phyloP scores from a whole-genome alignment of 2,888 invertebrate genomes.

The Corbicula japonica region DNA sequence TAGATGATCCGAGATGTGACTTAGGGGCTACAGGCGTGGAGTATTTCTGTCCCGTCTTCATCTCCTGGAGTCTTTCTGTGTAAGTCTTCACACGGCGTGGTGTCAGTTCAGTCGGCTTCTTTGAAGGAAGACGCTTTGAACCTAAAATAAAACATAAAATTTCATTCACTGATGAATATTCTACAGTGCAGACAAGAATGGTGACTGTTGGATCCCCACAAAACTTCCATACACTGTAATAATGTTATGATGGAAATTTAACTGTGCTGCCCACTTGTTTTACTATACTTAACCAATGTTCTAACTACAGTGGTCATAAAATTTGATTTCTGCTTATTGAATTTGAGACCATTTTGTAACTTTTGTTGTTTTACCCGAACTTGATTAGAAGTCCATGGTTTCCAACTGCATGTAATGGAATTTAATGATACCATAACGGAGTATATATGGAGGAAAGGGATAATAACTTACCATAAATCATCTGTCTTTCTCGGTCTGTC shows the following conservation, averaged over 20 bases:
- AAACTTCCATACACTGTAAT: no score
- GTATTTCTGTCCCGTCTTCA: conserved; percentile 77
- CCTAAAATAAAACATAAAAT: conserved; percentile 49
- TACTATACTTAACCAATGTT: no score
- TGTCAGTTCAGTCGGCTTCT: conserved; percentile 53
- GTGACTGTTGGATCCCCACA: no score
- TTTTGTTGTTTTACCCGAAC: no score
- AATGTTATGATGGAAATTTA: no score
- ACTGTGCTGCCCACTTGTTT: no score
- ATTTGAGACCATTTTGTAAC: no score
- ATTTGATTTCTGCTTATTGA: no score
- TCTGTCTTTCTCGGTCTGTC: conserved; percentile 71
- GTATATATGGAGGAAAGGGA: neutral
- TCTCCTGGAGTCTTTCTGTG: conserved; percentile 83
- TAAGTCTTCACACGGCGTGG: conserved; percentile 82
- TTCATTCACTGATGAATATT: neutral
- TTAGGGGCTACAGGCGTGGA: conserved; percentile 77
- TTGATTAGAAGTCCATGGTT: neutral
- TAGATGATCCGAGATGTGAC: conserved; percentile 65
- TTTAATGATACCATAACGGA: neutral
- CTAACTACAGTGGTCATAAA: no score
- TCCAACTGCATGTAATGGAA: neutral
- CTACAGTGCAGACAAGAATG: no score
- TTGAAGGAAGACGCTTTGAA: conserved; percentile 59
- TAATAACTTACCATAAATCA: conserved; percentile 76